Percentiles rank a stretch among this genome's conserved stretches.
Evolutionary conservation across 2,888 invertebrate species (phyloP).

Genomic region (Caenorhabditis panamensis): DNA sequence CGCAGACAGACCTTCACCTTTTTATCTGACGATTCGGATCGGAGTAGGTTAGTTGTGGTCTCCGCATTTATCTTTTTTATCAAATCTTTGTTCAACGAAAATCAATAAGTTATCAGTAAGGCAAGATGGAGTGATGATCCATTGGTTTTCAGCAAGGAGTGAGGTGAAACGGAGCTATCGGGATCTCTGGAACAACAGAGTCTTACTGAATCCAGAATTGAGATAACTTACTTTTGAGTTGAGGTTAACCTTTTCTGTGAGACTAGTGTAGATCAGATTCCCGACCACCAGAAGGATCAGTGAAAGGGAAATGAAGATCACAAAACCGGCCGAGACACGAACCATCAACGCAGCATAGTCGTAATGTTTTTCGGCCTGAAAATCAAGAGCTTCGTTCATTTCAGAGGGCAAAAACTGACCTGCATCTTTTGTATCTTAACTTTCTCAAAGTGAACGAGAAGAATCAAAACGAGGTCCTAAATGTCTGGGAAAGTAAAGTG

Average conservation of each 20-base stretch:
- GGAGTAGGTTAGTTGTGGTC: conserved; percentile 22
- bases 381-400: background rate
- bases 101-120: conserved; percentile 45
- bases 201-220: background rate
- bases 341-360: conserved; percentile 76
- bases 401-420: conserved; percentile 13
- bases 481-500: conserved; percentile 52
- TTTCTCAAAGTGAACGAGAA: background rate
- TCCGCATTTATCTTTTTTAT: background rate
- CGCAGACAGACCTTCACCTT: conserved; percentile 50
- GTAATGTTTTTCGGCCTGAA: conserved; percentile 61
- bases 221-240: conserved; percentile 32
- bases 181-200: conserved; percentile 20
- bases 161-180: background rate
- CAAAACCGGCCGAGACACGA: conserved; percentile 73
- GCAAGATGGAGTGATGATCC: too few species aligned
- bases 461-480: conserved; percentile 27
- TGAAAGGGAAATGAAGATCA: conserved; percentile 73
- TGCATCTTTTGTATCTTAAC: conserved; percentile 23
- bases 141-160: background rate
- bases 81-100: conserved; percentile 13
- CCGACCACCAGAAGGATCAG: conserved; percentile 77
- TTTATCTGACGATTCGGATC: conserved; percentile 31
- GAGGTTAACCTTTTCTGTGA: conserved; percentile 63
- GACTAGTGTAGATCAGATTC: conserved; percentile 75